Conservation (phyloP, 2,888 invertebrate species). For the Acleris emargana region DNA sequence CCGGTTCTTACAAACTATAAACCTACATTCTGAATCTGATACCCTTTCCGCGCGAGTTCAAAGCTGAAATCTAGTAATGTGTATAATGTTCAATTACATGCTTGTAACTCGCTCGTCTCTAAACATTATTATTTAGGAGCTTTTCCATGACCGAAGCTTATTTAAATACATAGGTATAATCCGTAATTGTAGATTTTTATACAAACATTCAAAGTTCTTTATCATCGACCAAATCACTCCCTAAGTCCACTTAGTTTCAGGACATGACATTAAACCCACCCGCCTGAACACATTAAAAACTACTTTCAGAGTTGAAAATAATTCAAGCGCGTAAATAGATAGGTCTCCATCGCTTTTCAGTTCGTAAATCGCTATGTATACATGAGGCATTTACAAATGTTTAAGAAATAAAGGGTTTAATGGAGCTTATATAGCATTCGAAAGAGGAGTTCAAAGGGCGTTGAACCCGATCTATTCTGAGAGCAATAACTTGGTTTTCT, state of each 20-base stretch:
- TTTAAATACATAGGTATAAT: too few relatives aligned
- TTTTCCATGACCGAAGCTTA: too few relatives aligned
- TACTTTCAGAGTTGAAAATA: too few relatives aligned
- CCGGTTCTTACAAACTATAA: slow-evolving; percentile 71
- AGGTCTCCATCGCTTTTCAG: not conserved
- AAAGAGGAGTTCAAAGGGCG: slow-evolving; percentile 19
- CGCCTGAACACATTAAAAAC: too few relatives aligned
- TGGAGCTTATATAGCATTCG: slow-evolving; percentile 17
- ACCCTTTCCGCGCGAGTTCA: slow-evolving; percentile 44
- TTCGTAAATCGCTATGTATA: slow-evolving; percentile 4
- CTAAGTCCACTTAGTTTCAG: too few relatives aligned
- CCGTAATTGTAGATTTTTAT: too few relatives aligned
- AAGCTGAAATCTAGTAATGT: slow-evolving; percentile 28
- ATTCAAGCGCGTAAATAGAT: not conserved
- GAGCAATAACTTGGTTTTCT: slow-evolving; percentile 30
- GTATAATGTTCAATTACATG: too few relatives aligned
- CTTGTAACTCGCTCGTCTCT: too few relatives aligned
- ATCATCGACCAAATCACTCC: too few relatives aligned
- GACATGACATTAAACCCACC: too few relatives aligned
- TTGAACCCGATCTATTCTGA: slow-evolving; percentile 26
- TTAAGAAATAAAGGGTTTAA: slow-evolving; percentile 21
- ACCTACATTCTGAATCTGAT: slow-evolving; percentile 61
- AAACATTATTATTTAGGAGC: too few relatives aligned
- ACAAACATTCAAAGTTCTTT: too few relatives aligned
- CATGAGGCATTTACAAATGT: slow-evolving; percentile 5